phyloP scores from a whole-genome alignment of 2,797 vertebrate genomes.

The Sylvia borin region DNA sequence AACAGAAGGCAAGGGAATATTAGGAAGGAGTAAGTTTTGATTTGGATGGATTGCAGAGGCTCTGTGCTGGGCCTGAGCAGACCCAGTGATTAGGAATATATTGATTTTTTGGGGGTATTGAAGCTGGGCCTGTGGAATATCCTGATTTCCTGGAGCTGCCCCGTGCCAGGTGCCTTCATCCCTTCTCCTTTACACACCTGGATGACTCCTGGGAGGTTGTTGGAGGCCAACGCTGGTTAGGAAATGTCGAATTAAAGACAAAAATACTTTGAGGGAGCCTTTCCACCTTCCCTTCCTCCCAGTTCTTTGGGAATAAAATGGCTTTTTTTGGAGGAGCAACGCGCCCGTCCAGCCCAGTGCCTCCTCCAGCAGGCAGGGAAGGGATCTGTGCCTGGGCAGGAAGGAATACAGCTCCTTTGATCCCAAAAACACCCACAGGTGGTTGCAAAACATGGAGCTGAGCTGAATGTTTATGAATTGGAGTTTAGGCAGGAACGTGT shows the following conservation, averaged over 20 bases:
- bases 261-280: background rate
- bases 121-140: background rate
- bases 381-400: background rate
- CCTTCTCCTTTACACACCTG: background rate
- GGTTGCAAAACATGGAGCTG: background rate
- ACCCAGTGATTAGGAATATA: background rate
- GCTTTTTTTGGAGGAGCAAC: background rate
- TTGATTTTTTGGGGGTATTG: background rate
- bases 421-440: background rate
- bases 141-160: background rate
- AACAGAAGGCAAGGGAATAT: background rate
- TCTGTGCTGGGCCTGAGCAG: background rate
- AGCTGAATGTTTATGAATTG: background rate
- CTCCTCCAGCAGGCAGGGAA: background rate
- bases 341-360: background rate
- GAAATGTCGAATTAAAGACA: background rate
- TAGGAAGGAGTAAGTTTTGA: background rate
- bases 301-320: background rate
- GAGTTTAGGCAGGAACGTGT: background rate
- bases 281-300: background rate
- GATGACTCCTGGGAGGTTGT: background rate
- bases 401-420: background rate
- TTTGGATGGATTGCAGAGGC: background rate
- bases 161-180: background rate
- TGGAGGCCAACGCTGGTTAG: background rate